phyloP scores from a whole-genome alignment of 1,140 invertebrate species.

The Charaxes varanes region DNA sequence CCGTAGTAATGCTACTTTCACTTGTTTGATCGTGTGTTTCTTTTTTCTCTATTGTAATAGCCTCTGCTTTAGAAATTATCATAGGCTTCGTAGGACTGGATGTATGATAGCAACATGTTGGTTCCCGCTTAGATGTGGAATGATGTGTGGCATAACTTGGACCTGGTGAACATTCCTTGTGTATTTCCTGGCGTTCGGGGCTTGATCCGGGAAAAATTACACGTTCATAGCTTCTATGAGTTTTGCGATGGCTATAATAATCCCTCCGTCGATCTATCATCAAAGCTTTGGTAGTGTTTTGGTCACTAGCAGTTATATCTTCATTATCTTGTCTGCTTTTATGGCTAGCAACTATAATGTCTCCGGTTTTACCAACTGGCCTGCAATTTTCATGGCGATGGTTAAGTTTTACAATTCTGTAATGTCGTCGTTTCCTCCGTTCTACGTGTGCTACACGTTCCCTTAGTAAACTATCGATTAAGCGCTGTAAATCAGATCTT shows the following conservation, averaged over 20 bases:
- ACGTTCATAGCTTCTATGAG: slow-evolving; percentile 36
- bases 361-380: slow-evolving; percentile 58
- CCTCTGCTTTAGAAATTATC: neutral
- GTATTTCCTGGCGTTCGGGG: slow-evolving; percentile 16
- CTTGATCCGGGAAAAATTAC: slow-evolving; percentile 24
- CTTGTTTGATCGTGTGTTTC: slow-evolving; percentile 26
- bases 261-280: slow-evolving; percentile 25
- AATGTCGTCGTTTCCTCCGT: slow-evolving; percentile 52
- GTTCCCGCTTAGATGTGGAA: slow-evolving; percentile 27
- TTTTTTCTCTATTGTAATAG: slow-evolving; percentile 1
- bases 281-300: slow-evolving; percentile 29
- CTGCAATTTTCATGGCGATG: slow-evolving; percentile 55
- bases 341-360: slow-evolving; percentile 63
- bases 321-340: slow-evolving; percentile 42
- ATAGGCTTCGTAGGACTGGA: slow-evolving; percentile 25
- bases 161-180: slow-evolving; percentile 42
- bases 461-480: slow-evolving; percentile 60
- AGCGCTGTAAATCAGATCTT: slow-evolving; percentile 50
- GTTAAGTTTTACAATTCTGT: slow-evolving; percentile 61
- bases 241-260: slow-evolving; percentile 22
- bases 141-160: slow-evolving; percentile 36
- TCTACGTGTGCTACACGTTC: slow-evolving; percentile 61
- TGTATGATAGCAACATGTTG: slow-evolving; percentile 49
- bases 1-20: slow-evolving; percentile 30
- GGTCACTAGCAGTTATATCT: slow-evolving; percentile 27